Percentiles rank a stretch among this genome's conserved stretches.
phyloP scores from a whole-genome alignment of 1,140 invertebrate genomes.

The Oryzaephilus surinamensis region DNA sequence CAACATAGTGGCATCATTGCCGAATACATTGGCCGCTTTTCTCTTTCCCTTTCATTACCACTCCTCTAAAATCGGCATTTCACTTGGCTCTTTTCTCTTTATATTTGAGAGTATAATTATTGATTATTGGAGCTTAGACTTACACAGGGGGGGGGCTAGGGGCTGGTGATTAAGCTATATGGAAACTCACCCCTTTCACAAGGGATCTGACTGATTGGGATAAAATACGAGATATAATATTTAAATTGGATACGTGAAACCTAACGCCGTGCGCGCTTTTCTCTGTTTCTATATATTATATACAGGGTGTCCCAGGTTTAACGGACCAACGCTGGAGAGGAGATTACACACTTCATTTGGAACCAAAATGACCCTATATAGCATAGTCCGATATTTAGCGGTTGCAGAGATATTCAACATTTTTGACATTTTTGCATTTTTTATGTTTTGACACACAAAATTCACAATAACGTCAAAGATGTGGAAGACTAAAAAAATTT shows the following conservation, averaged over 20 bases:
- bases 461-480: too few relatives aligned
- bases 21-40: conserved; percentile 1
- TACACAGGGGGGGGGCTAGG: conserved; percentile 6
- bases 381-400: too few relatives aligned
- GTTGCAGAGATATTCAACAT: too few relatives aligned
- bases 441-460: too few relatives aligned
- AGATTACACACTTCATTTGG: too few relatives aligned
- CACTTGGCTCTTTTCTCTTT: conserved; percentile 16
- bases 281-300: neutral
- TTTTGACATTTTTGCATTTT: too few relatives aligned
- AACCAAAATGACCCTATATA: too few relatives aligned
- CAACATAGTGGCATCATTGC: conserved; percentile 2
- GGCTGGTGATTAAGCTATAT: conserved; percentile 18
- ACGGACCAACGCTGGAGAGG: too few relatives aligned
- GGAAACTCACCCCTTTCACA: conserved; percentile 19
- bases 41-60: conserved; percentile 8
- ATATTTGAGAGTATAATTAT: conserved; percentile 23
- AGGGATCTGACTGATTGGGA: conserved; percentile 20
- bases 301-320: neutral
- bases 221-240: conserved; percentile 21
- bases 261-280: too few relatives aligned
- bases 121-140: conserved; percentile 19
- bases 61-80: conserved; percentile 12
- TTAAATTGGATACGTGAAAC: conserved; percentile 17
- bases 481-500: too few relatives aligned